phyloP scores from a whole-genome alignment of 2,888 invertebrate species.

The Ryuthela nishihirai region DNA sequence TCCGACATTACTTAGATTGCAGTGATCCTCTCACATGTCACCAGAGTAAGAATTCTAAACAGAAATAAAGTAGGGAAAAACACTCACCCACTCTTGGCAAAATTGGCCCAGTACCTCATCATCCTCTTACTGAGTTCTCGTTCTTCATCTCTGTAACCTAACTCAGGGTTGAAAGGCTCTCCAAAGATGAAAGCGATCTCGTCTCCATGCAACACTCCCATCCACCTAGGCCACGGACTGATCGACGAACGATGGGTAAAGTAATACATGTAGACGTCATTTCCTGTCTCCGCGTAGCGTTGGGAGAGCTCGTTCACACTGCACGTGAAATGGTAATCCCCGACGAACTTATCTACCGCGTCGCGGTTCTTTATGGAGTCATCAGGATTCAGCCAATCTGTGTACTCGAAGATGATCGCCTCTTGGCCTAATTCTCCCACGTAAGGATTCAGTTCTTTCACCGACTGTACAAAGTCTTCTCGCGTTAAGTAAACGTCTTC shows the following conservation, averaged over 20 bases:
- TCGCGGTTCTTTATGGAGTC: constrained; percentile 78
- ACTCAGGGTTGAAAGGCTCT: constrained; percentile 82
- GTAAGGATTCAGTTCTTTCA: constrained; percentile 77
- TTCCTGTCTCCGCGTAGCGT: constrained; percentile 80
- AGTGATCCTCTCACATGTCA: no score
- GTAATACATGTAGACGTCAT: constrained; percentile 86
- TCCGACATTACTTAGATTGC: no score
- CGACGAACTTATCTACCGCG: constrained; percentile 85
- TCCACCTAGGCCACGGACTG: constrained; percentile 96
- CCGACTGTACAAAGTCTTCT: constrained; percentile 71
- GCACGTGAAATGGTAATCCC: constrained; percentile 92
- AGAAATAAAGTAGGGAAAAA: no score
- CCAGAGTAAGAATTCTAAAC: no score
- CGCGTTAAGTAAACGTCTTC: constrained; percentile 77
- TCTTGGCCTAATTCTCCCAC: constrained; percentile 64
- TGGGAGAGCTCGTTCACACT: constrained; percentile 90
- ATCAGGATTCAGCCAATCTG: constrained; percentile 82
- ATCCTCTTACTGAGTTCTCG: constrained; percentile 82
- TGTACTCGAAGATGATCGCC: constrained; percentile 89
- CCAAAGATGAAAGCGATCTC: constrained; percentile 98
- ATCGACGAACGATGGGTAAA: constrained; percentile 78
- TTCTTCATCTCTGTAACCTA: constrained; percentile 80
- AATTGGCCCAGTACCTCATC: constrained; percentile 88
- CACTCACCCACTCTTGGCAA: constrained; percentile 88
- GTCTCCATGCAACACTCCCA: constrained; percentile 98